Evolutionary conservation across 2,113 vertebrate genomes (phyloP), one percentile per base, ranked within the genome.

Genomic region (Trachemys scripta): DNA sequence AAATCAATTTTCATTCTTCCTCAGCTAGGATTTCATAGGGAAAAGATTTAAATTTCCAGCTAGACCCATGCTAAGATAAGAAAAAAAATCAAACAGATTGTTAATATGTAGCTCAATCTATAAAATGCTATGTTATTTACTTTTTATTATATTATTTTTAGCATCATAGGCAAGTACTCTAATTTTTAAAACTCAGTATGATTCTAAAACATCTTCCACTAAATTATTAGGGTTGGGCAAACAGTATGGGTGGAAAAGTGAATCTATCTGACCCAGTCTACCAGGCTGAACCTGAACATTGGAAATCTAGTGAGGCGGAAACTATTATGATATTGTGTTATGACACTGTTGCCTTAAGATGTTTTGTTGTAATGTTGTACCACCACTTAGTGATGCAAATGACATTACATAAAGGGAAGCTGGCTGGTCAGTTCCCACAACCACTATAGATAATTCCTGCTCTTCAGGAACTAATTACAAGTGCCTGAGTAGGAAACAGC

Each of bases 1-100:
- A 31, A 88, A 59, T 27, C 49, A 69, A 45, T 91, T 97, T 96
- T 94, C 84, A 0, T 35, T 80, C 78, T 83, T 85, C 50, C 62
- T 57, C 51, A 75, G 20, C 49, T 84, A 95, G 91, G 92, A 83
- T 86, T 89, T 87, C 82, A 92, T 49, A 90, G 11, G n/a, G 85
- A 29, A 49, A 95, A 72, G 31, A 95, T 50, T 94, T 93, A 92
- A 93, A 35, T 51, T 88, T 85, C 83, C 86, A 84, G 25, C 16
- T 50, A 79, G 78, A 2, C 27, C 2, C 57, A 80, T 49, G 14
- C 12, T 56, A 50, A 69, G 53, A 45, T 89, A 51, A 80, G 47
- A 86, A 93, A 78, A 2, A 69, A 47, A 83, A 38, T 38, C n/a
- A 19, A 53, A 53, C 17, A n/a, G 4, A 1, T 2, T 31, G 1